Evolutionary conservation across 2,113 vertebrate species (phyloP), one percentile per base, ranked within the genome.

Genomic region (Scortum barcoo): DNA sequence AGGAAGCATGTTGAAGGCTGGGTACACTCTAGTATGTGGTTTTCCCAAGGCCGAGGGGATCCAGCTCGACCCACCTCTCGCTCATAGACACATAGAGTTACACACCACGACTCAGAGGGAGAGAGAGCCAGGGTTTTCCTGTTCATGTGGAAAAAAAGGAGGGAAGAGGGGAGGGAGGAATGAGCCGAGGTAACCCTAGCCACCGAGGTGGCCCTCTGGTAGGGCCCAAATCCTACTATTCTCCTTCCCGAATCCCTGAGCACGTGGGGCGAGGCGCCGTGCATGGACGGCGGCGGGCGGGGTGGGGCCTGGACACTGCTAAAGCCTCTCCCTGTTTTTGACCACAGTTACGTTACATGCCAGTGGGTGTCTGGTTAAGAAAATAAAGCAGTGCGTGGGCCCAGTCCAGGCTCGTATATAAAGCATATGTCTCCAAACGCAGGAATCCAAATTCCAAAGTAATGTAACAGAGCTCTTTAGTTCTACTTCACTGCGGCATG

Each of bases 181-280:
- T 90, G 88, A 92, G 88, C 36, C 57, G 86, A 88, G 83, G 93
- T 93, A 94, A 94, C 89, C 80, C 76, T 85, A 95, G 86, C 81
- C 85, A 62, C 78, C 70, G 62, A 94, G 92, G 92, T 94, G 93
- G 93, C 91, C 92, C 70, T 91, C 88, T 88, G 84, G 81, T 61
- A 77, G 58, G 67, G 80, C 76, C 79, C 77, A 89, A 80, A 90
- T 76, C 82, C 77, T 80, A 74, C 85, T 72, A 83, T 74, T 79
- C 89, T 81, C 85, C 72, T 72, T 88, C 73, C 72, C 86, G 66
- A 77, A 72, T 72, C 51, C 73, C 71, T 51, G 62, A 86, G 77
- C 86, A 88, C 33, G 51, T 72, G 72, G 66, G 44, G 50, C 7
- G 65, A 80, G 65, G 71, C 63, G 72, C 36, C 6, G 2, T 72